Evolutionary conservation across 2,888 invertebrate species (phyloP).

Genomic region (Hipparchia semele): DNA sequence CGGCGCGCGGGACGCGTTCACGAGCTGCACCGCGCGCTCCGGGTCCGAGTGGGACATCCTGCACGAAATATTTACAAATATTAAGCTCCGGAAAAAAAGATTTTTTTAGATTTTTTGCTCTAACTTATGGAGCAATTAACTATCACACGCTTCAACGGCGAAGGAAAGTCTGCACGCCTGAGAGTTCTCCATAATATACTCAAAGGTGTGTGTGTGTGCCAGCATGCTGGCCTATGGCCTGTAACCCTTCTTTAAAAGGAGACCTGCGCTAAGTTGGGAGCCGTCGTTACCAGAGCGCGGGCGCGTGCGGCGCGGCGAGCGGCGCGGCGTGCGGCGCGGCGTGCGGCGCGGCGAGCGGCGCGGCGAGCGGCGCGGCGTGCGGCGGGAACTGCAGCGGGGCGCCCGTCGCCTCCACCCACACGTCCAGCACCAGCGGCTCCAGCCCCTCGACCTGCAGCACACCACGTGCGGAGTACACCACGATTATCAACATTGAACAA

Average conservation of each 20-base stretch:
- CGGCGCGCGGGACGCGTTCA: constrained; percentile 55
- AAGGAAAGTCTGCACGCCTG: too few species aligned
- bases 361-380: constrained; percentile 11
- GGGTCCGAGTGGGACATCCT: constrained; percentile 61
- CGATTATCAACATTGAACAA: too few species aligned
- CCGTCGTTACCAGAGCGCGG: constrained; percentile 48
- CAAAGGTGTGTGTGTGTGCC: too few species aligned
- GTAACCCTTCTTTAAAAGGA: too few species aligned
- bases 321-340: constrained; percentile 53
- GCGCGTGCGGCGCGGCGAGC: constrained; percentile 25
- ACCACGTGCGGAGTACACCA: not conserved
- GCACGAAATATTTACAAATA: constrained; percentile 17
- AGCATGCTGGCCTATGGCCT: too few species aligned
- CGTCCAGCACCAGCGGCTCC: constrained; percentile 62
- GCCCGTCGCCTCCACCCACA: constrained; percentile 64
- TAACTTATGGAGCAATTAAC: too few species aligned
- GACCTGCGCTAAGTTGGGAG: not conserved
- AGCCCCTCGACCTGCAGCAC: constrained; percentile 45
- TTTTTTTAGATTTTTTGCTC: too few species aligned
- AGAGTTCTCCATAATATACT: too few species aligned
- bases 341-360: constrained; percentile 37
- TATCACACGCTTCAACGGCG: too few species aligned
- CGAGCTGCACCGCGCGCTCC: constrained; percentile 51
- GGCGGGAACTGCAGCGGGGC: constrained; percentile 56
- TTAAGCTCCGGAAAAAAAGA: too few species aligned